Base-by-base conservation (phyloP, 92 coral and sea anemone genomes). In the Actinernus sp. region DNA sequence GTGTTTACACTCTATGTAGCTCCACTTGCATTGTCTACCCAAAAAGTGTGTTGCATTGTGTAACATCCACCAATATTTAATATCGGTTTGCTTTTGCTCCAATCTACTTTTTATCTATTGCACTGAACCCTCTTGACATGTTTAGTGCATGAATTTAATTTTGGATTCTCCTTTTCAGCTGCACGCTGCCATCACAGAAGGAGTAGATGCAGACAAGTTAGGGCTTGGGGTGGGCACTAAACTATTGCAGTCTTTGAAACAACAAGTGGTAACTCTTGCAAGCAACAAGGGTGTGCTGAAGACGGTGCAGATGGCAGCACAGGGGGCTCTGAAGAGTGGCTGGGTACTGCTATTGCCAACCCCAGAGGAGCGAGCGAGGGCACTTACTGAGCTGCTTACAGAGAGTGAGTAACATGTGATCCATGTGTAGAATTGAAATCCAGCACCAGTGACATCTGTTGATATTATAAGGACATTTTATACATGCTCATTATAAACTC, bases 161-260 rank as follows among this genome's bases (percentile, higher is more conserved):
- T n/a, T n/a, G n/a, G n/a, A n/a, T n/a, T 32, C 24, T 3, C 12
- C 26, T 59, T 62, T 41, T 4, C 69, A 94, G 98, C 91, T 87
- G 26, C 97, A 94, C 52, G 97, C 98, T 4, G 98, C 98, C 55
- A 94, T 94, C 20, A 89, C 93, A 31, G 95, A 93, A 37, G 82
- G 79, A 29, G 95, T 84, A 20, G 88, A 68, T 30, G 97, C 97
- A 4, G 92, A 84, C 22, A 81, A 83, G 53, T 73, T 94, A 31
- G 98, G 98, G 5, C 84, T 94, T 47, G 98, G 98, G 13, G 97
- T 87, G 31, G 98, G 98, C 37, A 94, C 97, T 67, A 94, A 94
- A 55, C 80, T 94, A 28, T 80, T 94, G 2, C 98, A 94, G 92
- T 94, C 98, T 1, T 71, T 94, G 48, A 91, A 92, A 50, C 97